phyloP scores from a whole-genome alignment of 1,140 invertebrate genomes.

The Venturia canescens region DNA sequence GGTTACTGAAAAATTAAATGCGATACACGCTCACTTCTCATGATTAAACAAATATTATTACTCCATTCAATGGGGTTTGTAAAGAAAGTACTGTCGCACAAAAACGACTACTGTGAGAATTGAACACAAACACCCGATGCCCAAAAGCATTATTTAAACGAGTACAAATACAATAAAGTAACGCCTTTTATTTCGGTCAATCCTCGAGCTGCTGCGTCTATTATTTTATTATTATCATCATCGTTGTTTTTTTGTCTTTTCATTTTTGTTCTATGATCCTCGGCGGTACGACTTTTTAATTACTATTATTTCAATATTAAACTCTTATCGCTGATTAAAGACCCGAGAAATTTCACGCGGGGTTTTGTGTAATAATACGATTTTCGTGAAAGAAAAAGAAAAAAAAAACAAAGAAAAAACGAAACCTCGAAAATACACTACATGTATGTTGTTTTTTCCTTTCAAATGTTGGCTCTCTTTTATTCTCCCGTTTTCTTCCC shows the following conservation, averaged over 20 bases:
- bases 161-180: slow-evolving; percentile 52
- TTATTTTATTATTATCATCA: slow-evolving; percentile 26
- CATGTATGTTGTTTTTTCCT: slow-evolving; percentile 47
- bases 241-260: slow-evolving; percentile 25
- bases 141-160: slow-evolving; percentile 46
- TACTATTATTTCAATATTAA: slow-evolving; percentile 26
- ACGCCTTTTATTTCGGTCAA: slow-evolving; percentile 17
- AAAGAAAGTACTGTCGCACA: no score
- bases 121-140: slow-evolving; percentile 26
- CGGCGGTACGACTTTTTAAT: slow-evolving; percentile 2
- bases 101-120: no score
- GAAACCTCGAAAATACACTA: slow-evolving; percentile 29
- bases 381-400: slow-evolving; percentile 17
- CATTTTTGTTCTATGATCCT: neutral
- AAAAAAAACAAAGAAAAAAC: no score
- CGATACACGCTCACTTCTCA: no score
- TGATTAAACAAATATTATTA: no score
- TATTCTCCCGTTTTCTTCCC: slow-evolving; percentile 12
- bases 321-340: slow-evolving; percentile 25
- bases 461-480: slow-evolving; percentile 1
- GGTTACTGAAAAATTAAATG: slow-evolving; percentile 13
- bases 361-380: neutral
- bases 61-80: no score
- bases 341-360: slow-evolving; percentile 30
- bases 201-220: slow-evolving; percentile 32